phyloP scores from a whole-genome alignment of 1,140 invertebrate species.

The Neuroterus valhalla region DNA sequence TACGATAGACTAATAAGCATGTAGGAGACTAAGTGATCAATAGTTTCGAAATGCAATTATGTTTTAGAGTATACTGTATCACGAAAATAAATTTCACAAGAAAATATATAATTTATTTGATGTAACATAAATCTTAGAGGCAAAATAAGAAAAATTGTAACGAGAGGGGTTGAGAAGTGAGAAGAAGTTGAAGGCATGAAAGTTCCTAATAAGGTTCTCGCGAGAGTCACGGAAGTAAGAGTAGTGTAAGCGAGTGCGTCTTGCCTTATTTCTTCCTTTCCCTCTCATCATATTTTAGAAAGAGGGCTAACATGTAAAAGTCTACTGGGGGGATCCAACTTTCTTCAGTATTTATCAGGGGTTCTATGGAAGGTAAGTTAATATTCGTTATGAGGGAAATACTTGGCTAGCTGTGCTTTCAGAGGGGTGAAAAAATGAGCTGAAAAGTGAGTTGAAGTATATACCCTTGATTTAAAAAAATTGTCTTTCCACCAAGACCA shows the following conservation, averaged over 20 bases:
- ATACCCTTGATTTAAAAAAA: slow-evolving; percentile 25
- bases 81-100: neutral
- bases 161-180: slow-evolving; percentile 43
- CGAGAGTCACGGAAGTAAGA: slow-evolving; percentile 61
- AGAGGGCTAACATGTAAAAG: slow-evolving; percentile 50
- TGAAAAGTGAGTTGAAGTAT: slow-evolving; percentile 19
- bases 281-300: slow-evolving; percentile 45
- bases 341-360: slow-evolving; percentile 61
- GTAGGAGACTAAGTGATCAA: too few relatives aligned
- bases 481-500: neutral
- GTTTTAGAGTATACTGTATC: too few relatives aligned
- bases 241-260: slow-evolving; percentile 61
- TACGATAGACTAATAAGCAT: too few relatives aligned
- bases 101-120: neutral
- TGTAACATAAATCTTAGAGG: neutral
- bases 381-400: slow-evolving; percentile 52
- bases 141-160: neutral
- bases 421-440: slow-evolving; percentile 31
- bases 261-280: slow-evolving; percentile 60
- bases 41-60: too few relatives aligned
- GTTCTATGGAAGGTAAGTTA: slow-evolving; percentile 51
- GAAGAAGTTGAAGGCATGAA: slow-evolving; percentile 43
- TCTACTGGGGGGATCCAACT: slow-evolving; percentile 58
- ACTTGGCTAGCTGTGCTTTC: neutral
- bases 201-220: slow-evolving; percentile 64